Evolutionary conservation across 2,888 invertebrate species (phyloP).

Genomic region (Agrotis puta): DNA sequence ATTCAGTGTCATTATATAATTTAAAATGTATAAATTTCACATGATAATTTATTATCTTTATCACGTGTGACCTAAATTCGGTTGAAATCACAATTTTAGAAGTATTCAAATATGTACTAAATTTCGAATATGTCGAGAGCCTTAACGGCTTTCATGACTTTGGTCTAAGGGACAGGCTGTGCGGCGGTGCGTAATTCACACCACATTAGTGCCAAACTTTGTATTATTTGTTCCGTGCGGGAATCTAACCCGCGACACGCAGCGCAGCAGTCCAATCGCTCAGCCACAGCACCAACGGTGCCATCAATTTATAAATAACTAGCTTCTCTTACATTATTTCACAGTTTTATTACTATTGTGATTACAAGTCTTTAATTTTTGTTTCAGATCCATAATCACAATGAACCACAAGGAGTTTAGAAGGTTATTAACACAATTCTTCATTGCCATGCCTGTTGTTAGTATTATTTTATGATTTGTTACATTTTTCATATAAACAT

Average conservation of each 20-base stretch:
- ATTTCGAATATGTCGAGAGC: too few relatives aligned
- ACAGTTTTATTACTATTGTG: not conserved
- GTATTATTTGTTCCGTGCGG: too few relatives aligned
- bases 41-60: too few relatives aligned
- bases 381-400: constrained; percentile 96
- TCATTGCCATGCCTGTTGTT: constrained; percentile 96
- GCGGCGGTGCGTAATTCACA: too few relatives aligned
- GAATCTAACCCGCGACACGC: too few relatives aligned
- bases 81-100: not conserved
- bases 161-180: too few relatives aligned
- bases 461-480: constrained; percentile 75
- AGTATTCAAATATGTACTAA: not conserved
- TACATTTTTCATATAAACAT: not conserved
- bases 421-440: constrained; percentile 94
- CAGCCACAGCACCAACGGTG: too few relatives aligned
- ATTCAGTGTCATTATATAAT: constrained; percentile 6
- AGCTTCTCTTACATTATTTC: not conserved
- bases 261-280: too few relatives aligned
- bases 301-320: too few relatives aligned
- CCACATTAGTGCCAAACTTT: too few relatives aligned
- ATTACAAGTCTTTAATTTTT: constrained; percentile 32
- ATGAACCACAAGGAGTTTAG: constrained; percentile 95
- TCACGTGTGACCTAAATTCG: constrained; percentile 12
- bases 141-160: too few relatives aligned
- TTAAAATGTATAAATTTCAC: not conserved